Percentiles rank a stretch among this genome's conserved stretches.
Conservation (phyloP, 2,888 invertebrate genomes). For the Dorcus hopei region DNA sequence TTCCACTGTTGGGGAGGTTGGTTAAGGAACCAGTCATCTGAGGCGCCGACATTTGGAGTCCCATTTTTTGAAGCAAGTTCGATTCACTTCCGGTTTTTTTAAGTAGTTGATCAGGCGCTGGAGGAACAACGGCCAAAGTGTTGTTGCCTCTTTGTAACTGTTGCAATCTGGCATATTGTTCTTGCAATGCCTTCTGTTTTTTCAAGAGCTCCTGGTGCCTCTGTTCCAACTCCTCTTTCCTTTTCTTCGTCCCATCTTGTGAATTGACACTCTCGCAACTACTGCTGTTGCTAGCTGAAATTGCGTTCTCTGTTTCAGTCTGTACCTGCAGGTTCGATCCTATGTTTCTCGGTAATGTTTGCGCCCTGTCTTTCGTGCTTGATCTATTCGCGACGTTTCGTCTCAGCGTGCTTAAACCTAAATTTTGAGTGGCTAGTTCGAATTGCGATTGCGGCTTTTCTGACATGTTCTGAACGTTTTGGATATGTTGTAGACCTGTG, state of each 20-base stretch:
- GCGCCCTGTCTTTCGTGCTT: conserved; percentile 46
- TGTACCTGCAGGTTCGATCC: conserved; percentile 45
- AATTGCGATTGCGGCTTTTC: conserved; percentile 44
- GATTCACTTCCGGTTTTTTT: conserved; percentile 89
- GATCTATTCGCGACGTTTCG: conserved; percentile 45
- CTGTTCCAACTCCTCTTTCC: conserved; percentile 77
- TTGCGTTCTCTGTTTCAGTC: conserved; percentile 39
- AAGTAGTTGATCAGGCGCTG: conserved; percentile 60
- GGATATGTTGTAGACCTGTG: conserved; percentile 46
- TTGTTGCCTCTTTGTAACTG: conserved; percentile 79
- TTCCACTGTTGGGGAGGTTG: conserved; percentile 54
- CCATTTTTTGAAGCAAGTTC: conserved; percentile 80
- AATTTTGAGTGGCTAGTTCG: conserved; percentile 47
- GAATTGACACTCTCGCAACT: conserved; percentile 75
- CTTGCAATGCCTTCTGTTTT: conserved; percentile 85
- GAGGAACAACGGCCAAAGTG: conserved; percentile 59
- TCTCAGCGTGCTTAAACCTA: conserved; percentile 48
- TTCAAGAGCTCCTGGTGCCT: conserved; percentile 84
- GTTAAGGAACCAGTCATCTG: conserved; percentile 61
- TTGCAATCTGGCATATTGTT: conserved; percentile 86
- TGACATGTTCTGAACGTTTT: conserved; percentile 47
- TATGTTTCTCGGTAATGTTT: conserved; percentile 48
- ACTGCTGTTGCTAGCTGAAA: conserved; percentile 64
- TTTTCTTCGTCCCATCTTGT: conserved; percentile 64
- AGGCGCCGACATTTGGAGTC: conserved; percentile 60